These are phyloP conservation scores for Epinephelus cyanopodus DNA, from an alignment of 2,113 vertebrate genomes.

Conservation along the genomic window DNA sequence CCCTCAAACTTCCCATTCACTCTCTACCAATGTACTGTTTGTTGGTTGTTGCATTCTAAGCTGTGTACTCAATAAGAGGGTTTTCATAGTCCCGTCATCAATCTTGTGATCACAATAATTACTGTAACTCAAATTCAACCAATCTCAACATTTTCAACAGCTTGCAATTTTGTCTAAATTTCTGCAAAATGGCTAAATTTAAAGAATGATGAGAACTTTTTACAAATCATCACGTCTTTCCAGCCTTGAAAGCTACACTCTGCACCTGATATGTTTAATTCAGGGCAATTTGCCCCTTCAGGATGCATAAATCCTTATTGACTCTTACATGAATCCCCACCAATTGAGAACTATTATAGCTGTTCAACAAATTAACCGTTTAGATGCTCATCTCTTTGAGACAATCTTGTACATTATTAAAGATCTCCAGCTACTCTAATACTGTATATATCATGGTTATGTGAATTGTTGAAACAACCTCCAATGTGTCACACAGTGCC, in stretches of 20 bases:
- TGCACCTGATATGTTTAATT: neutral
- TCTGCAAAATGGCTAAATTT: neutral
- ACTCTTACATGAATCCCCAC: neutral
- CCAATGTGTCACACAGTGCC: neutral
- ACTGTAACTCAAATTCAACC: neutral
- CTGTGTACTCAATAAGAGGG: neutral
- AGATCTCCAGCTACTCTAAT: neutral
- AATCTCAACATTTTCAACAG: neutral
- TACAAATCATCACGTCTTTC: neutral
- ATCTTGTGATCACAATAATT: neutral
- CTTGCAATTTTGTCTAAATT: neutral
- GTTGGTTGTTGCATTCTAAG: neutral
- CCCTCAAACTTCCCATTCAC: neutral
- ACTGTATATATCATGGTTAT: neutral
- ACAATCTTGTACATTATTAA: neutral
- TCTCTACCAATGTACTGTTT: neutral
- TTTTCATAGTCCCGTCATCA: neutral
- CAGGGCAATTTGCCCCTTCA: neutral
- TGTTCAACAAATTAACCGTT: neutral
- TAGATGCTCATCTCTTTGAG: neutral
- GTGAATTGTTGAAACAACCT: neutral
- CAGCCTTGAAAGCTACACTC: neutral
- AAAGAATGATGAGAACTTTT: neutral
- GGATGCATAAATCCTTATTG: neutral
- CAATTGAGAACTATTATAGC: neutral